Evolutionary conservation across 2,113 vertebrate genomes (phyloP).

Genomic region (Micronisus gabar): DNA sequence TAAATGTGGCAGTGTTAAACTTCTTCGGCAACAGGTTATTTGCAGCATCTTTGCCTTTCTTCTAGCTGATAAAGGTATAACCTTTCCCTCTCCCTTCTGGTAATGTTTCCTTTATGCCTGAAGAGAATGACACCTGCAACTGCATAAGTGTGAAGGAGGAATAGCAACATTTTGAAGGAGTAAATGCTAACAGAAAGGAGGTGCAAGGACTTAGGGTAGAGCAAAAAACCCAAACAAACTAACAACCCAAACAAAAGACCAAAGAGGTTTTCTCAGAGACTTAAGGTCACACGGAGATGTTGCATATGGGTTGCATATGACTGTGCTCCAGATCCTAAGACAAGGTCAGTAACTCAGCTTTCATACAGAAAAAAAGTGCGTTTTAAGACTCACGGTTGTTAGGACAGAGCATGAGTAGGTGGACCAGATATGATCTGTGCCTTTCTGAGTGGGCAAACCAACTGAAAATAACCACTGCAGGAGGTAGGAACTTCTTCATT

Average conservation of each 20-base stretch:
- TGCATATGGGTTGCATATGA: not conserved
- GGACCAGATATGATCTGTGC: not conserved
- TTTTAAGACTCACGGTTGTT: not conserved
- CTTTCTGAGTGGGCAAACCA: not conserved
- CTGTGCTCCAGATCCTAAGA: not conserved
- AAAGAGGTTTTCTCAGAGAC: not conserved
- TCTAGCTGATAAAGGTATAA: not conserved
- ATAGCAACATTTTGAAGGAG: not conserved
- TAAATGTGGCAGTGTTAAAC: not conserved
- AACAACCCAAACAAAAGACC: not conserved
- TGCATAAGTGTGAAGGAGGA: not conserved
- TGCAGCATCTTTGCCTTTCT: not conserved
- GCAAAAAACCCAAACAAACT: not conserved
- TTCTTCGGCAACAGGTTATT: not conserved
- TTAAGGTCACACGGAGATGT: not conserved
- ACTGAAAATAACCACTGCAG: not conserved
- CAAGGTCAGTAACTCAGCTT: not conserved
- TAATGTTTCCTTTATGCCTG: not conserved
- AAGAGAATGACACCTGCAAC: not conserved
- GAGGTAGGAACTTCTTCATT: not conserved
- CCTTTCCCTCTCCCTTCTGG: not conserved
- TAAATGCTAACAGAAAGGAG: not conserved
- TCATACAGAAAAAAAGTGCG: not conserved
- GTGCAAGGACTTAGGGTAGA: not conserved
- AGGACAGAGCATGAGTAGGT: not conserved